These are phyloP conservation scores for Conus betulinus DNA, from an alignment of 1,140 invertebrate genomes.

Conservation along the genomic window DNA sequence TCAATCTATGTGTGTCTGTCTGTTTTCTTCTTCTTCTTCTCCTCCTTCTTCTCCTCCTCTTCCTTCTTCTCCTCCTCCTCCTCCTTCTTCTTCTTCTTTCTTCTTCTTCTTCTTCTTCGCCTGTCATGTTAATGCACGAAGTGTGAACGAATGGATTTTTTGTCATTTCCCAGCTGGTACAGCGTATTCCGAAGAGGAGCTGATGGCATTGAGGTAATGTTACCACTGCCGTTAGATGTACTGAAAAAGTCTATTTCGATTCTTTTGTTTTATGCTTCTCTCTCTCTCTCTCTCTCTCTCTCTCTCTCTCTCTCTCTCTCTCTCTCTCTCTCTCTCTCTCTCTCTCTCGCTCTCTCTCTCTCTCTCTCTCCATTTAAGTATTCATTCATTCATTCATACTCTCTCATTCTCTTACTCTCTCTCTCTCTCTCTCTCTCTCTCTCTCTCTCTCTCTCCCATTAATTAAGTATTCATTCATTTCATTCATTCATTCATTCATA, in stretches of 20 bases:
- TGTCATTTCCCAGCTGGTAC: conserved; percentile 62
- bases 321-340: neutral
- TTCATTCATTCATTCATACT: neutral
- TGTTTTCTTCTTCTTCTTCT: neutral
- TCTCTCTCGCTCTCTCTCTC: neutral
- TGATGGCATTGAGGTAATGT: conserved; percentile 63
- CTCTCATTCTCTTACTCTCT: too few relatives aligned
- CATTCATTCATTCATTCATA: too few relatives aligned
- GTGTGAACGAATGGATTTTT: neutral
- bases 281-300: neutral
- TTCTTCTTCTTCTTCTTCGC: neutral
- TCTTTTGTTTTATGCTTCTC: too few relatives aligned
- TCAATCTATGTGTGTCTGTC: neutral
- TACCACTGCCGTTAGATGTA: too few relatives aligned
- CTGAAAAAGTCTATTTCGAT: too few relatives aligned
- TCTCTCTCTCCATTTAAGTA: neutral
- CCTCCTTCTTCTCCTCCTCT: too few relatives aligned
- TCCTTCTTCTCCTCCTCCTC: too few relatives aligned
- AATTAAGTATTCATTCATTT: too few relatives aligned
- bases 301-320: neutral
- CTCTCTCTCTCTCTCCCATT: too few relatives aligned
- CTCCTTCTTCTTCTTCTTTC: neutral
- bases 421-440: too few relatives aligned
- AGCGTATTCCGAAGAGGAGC: conserved; percentile 59
- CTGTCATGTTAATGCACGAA: neutral